These are phyloP conservation scores for Psammodynastes pulverulentus DNA, from an alignment of 2,113 vertebrate genomes.

Conservation along the genomic window DNA sequence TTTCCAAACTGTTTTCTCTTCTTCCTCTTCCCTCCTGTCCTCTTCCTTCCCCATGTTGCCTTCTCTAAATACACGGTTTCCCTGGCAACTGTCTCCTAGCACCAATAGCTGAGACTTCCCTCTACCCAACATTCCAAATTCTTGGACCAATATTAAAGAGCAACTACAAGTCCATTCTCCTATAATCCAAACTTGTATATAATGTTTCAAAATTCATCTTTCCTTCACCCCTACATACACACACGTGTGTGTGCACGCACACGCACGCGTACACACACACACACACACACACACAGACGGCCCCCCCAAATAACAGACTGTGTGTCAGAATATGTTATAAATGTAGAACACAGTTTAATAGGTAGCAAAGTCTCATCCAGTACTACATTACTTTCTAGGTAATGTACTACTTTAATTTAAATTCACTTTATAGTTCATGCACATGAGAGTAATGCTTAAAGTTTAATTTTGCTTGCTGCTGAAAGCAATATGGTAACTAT, in stretches of 20 bases:
- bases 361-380: constrained; percentile 41
- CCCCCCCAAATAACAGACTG: neutral
- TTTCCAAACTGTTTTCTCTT: neutral
- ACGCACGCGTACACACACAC: neutral
- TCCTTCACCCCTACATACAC: neutral
- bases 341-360: constrained; percentile 28
- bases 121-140: neutral
- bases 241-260: no score
- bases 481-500: constrained; percentile 65
- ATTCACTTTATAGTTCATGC: constrained; percentile 68
- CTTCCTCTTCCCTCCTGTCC: neutral
- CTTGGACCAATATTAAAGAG: neutral
- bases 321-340: neutral
- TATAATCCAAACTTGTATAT: neutral
- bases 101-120: neutral
- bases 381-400: constrained; percentile 50
- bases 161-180: neutral
- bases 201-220: neutral
- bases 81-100: neutral
- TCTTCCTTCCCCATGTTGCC: neutral
- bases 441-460: constrained; percentile 71
- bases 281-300: neutral
- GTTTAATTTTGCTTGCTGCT: constrained; percentile 72
- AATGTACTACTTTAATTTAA: constrained; percentile 73
- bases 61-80: neutral